These are phyloP conservation scores for Drosophila novamexicana DNA, from an alignment of 1,140 invertebrate genomes.

Conservation along the genomic window DNA sequence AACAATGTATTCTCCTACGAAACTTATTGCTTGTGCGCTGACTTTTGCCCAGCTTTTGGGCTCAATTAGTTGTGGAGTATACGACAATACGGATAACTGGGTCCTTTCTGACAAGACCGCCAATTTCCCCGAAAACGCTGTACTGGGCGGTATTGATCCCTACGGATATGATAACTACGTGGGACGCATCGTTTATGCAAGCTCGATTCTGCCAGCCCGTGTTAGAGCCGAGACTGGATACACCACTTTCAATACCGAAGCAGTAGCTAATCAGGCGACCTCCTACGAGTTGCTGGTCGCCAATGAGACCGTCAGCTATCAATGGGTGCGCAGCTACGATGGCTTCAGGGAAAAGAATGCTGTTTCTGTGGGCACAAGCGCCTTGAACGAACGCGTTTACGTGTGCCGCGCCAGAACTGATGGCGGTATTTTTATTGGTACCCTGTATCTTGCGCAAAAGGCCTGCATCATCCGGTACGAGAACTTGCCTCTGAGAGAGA, in stretches of 20 bases:
- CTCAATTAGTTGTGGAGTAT: constrained; percentile 32
- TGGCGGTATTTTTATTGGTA: constrained; percentile 37
- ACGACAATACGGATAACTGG: constrained; percentile 44
- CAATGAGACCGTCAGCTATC: constrained; percentile 47
- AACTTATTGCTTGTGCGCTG: neutral
- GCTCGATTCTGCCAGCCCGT: constrained; percentile 4
- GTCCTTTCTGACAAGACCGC: constrained; percentile 16
- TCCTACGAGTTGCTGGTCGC: constrained; percentile 40
- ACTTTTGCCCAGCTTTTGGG: constrained; percentile 34
- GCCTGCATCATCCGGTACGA: constrained; percentile 27
- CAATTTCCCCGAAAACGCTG: constrained; percentile 2
- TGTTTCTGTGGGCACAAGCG: constrained; percentile 45
- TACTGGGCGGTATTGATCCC: neutral
- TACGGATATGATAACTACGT: neutral
- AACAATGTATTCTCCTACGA: constrained; percentile 26
- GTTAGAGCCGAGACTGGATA: neutral
- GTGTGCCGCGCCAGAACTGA: constrained; percentile 36
- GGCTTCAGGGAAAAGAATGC: constrained; percentile 48
- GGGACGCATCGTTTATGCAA: neutral
- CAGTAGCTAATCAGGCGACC: neutral
- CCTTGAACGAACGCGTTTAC: constrained; percentile 33
- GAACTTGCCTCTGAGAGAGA: neutral
- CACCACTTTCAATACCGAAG: neutral
- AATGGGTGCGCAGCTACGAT: constrained; percentile 29
- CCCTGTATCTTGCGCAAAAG: constrained; percentile 10